Percentiles rank a stretch among this genome's conserved stretches.
Conservation (phyloP, 2,888 invertebrate species). For the Drosophila helvetica region DNA sequence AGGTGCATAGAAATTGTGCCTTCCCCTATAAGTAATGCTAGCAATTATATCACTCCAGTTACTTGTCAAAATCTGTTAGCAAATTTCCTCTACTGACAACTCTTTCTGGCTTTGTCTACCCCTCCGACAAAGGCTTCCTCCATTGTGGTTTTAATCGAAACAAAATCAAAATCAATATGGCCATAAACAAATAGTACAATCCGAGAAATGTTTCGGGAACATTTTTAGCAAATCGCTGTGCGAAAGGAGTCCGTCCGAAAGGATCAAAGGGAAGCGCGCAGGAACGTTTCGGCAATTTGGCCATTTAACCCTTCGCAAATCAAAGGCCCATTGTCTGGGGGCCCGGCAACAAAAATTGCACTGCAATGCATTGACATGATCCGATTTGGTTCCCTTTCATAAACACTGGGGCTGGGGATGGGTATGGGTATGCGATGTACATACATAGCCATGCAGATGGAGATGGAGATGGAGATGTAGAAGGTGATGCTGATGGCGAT, state of each 20-base stretch:
- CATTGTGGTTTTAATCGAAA: conserved; percentile 70
- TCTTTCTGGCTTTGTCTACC: conserved; percentile 5
- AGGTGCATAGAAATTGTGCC: background rate
- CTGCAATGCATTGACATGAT: conserved; percentile 65
- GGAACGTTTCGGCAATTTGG: conserved; percentile 47
- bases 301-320: conserved; percentile 68
- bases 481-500: background rate
- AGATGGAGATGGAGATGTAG: conserved; percentile 23
- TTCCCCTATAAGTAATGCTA: background rate
- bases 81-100: conserved; percentile 18
- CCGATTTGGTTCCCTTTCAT: conserved; percentile 63
- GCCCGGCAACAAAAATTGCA: conserved; percentile 46
- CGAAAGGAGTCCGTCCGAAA: conserved; percentile 32
- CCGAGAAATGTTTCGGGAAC: conserved; percentile 18
- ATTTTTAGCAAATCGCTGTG: conserved; percentile 40
- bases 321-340: conserved; percentile 54
- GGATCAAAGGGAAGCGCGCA: conserved; percentile 39
- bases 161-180: conserved; percentile 44
- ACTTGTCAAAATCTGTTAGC: conserved; percentile 34
- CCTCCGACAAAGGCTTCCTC: conserved; percentile 24
- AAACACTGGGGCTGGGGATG: background rate
- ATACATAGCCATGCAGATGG: no score
- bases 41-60: conserved; percentile 11
- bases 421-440: no score
- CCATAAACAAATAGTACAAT: conserved; percentile 47